Evolutionary conservation across 2,888 invertebrate genomes (phyloP).

Genomic region (Cephus runcator): DNA sequence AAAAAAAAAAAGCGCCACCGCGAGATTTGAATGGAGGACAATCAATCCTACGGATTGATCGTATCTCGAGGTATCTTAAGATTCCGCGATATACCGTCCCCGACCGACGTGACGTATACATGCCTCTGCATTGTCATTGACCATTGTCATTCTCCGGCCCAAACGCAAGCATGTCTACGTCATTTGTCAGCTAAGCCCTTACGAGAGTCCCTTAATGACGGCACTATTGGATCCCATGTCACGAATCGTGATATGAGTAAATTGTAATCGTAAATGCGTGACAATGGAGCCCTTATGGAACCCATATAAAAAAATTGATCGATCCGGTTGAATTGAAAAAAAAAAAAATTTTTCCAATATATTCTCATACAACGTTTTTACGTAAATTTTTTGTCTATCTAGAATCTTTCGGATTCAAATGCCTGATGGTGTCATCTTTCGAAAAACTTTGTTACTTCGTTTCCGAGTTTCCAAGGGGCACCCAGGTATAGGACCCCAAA

Average conservation of each 20-base stretch:
- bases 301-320: background rate
- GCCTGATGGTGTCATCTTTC: background rate
- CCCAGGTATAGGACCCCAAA: background rate
- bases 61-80: slow-evolving; percentile 46
- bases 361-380: too few species aligned
- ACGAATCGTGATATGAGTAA: slow-evolving; percentile 15
- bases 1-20: slow-evolving; percentile 29
- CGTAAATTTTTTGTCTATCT: too few species aligned
- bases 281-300: background rate
- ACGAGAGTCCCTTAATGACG: slow-evolving; percentile 13
- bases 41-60: slow-evolving; percentile 50
- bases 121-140: slow-evolving; percentile 43
- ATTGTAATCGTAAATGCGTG: background rate
- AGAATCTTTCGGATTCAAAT: background rate
- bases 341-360: background rate
- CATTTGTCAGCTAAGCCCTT: slow-evolving; percentile 16
- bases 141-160: slow-evolving; percentile 37
- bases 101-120: slow-evolving; percentile 38
- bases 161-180: slow-evolving; percentile 1
- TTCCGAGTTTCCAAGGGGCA: background rate
- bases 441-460: background rate
- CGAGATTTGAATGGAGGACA: slow-evolving; percentile 47
- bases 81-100: slow-evolving; percentile 42
- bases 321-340: background rate
- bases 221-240: slow-evolving; percentile 4